A percentile compares a stretch with the other conserved stretches of the same genome.
Evolutionary conservation across 2,888 invertebrate species (phyloP).

Genomic region (Dioctria linearis): DNA sequence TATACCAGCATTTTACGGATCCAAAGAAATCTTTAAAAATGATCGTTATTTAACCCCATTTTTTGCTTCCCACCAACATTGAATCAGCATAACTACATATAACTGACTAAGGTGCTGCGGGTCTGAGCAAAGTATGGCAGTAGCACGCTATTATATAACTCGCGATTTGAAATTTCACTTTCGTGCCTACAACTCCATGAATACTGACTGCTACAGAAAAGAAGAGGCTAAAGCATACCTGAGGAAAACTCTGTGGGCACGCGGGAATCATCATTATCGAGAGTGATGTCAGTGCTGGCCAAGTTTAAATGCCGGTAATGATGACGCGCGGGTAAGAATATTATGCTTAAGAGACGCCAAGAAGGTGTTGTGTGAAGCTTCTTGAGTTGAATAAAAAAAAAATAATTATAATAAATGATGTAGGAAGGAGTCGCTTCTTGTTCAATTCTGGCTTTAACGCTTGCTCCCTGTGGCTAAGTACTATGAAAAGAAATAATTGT

Average conservation of each 20-base stretch:
- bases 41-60: constrained; percentile 3
- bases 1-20: too few species aligned
- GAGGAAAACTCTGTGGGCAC: constrained; percentile 18
- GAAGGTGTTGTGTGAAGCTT: not conserved
- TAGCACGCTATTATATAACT: constrained; percentile 33
- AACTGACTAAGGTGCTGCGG: constrained; percentile 4
- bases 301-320: constrained; percentile 12
- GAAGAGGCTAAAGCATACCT: not conserved
- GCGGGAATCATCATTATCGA: constrained; percentile 6
- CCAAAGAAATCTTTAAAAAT: too few species aligned
- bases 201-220: not conserved
- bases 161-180: constrained; percentile 37
- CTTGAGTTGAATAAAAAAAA: too few species aligned
- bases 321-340: constrained; percentile 2
- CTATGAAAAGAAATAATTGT: too few species aligned
- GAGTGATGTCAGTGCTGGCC: constrained; percentile 33
- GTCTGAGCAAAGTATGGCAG: not conserved
- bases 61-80: not conserved
- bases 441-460: too few species aligned
- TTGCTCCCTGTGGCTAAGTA: too few species aligned
- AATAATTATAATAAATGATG: too few species aligned
- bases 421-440: too few species aligned
- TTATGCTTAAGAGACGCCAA: constrained; percentile 12
- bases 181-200: constrained; percentile 8
- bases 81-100: not conserved